phyloP scores from a whole-genome alignment of 1,140 invertebrate species.

The Druon quercuslanigerum region DNA sequence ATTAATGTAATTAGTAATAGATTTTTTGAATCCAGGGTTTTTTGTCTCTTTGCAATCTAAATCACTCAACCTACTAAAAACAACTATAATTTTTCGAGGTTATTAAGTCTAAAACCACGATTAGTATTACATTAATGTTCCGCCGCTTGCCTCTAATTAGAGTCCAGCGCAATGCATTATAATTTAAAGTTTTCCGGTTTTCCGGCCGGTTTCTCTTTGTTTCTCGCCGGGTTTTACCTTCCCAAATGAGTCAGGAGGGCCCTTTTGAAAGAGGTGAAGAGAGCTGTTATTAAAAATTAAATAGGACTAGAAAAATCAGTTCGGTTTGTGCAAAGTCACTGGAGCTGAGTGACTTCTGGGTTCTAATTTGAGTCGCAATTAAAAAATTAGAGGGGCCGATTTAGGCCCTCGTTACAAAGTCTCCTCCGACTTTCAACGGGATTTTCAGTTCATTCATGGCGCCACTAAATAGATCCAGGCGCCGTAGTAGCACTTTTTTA shows the following conservation, averaged over 20 bases:
- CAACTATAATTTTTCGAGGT: constrained; percentile 20
- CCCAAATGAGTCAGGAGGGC: background rate
- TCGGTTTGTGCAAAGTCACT: constrained; percentile 57
- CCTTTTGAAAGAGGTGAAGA: background rate
- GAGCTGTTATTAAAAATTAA: constrained; percentile 64
- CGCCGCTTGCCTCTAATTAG: constrained; percentile 17
- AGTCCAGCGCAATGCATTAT: background rate
- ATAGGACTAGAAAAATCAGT: constrained; percentile 42
- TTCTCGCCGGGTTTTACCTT: constrained; percentile 10
- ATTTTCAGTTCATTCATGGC: constrained; percentile 44
- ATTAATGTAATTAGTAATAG: too few relatives aligned
- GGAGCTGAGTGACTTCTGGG: constrained; percentile 52
- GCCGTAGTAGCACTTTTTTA: constrained; percentile 1
- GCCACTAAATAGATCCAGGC: constrained; percentile 41
- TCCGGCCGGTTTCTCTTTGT: constrained; percentile 19
- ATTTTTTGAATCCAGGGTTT: too few relatives aligned
- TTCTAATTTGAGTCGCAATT: constrained; percentile 52
- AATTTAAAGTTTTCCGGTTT: constrained; percentile 24
- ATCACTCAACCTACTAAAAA: background rate
- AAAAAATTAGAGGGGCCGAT: constrained; percentile 61
- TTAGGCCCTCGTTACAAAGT: constrained; percentile 9
- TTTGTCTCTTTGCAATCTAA: background rate
- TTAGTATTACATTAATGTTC: constrained; percentile 28
- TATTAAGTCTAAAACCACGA: constrained; percentile 11
- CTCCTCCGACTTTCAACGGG: background rate